Percentiles rank a stretch among this genome's conserved stretches.
Conservation (phyloP, 2,888 invertebrate genomes). For the Pristionchus maxplancki region DNA sequence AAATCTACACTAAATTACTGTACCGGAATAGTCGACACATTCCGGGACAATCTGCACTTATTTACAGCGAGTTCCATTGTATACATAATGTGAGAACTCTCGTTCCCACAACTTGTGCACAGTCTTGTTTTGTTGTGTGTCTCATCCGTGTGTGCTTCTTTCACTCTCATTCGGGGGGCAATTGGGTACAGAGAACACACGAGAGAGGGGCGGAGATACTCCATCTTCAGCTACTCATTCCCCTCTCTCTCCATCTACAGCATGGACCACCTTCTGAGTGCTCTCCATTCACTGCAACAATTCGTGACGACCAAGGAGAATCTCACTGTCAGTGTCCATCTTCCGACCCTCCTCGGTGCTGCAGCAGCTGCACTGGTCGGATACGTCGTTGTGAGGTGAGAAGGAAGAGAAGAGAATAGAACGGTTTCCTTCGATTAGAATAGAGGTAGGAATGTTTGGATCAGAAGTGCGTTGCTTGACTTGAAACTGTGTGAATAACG, state of each 20-base stretch:
- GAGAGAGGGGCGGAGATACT: not conserved
- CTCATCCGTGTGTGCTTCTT: not conserved
- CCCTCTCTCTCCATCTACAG: not conserved
- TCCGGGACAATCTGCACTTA: too few relatives aligned
- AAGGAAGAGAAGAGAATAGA: not conserved
- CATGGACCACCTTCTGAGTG: not conserved
- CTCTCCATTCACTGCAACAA: not conserved
- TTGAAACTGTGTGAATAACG: too few relatives aligned
- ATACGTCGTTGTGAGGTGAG: constrained; percentile 14
- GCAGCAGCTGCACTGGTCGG: constrained; percentile 15
- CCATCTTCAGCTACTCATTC: not conserved
- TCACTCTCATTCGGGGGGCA: not conserved
- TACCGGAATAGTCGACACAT: too few relatives aligned
- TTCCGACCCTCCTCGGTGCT: not conserved
- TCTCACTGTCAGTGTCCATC: not conserved
- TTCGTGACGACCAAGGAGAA: not conserved
- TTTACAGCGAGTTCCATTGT: too few relatives aligned
- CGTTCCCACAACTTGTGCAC: too few relatives aligned
- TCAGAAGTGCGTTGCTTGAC: too few relatives aligned
- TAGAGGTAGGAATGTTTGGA: too few relatives aligned
- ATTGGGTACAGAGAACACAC: not conserved
- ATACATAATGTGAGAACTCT: too few relatives aligned
- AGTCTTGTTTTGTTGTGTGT: too few relatives aligned
- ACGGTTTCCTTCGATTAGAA: too few relatives aligned
- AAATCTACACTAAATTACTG: too few relatives aligned